Conservation (phyloP, 64 coral and sea anemone genomes). For the Montipora foliosa region DNA sequence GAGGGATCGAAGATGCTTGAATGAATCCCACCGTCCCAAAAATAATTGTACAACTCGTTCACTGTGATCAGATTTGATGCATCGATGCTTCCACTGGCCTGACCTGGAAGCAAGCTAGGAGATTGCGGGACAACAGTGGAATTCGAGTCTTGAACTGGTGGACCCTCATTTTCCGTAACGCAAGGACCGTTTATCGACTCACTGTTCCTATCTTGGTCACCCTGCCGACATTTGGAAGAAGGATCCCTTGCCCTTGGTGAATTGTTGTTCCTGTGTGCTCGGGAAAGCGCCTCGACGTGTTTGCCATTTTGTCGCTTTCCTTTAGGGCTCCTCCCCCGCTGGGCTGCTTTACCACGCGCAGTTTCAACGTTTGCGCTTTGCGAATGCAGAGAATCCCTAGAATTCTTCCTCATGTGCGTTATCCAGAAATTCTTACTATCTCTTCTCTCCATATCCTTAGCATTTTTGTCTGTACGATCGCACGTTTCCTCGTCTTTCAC, state of each 20-base stretch:
- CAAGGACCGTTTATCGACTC: background rate
- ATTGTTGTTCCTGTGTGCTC: background rate
- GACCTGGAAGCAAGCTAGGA: slow-evolving; percentile 19
- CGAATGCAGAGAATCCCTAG: background rate
- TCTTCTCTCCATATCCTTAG: slow-evolving; percentile 56
- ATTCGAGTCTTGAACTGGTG: slow-evolving; percentile 16
- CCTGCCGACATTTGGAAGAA: background rate
- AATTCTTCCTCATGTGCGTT: slow-evolving; percentile 54
- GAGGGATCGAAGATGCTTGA: slow-evolving; percentile 87
- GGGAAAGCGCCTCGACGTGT: background rate
- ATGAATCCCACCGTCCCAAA: slow-evolving; percentile 87
- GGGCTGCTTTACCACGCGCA: background rate
- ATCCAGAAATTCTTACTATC: slow-evolving; percentile 92
- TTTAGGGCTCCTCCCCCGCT: background rate
- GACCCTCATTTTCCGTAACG: background rate
- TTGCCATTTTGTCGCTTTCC: slow-evolving; percentile 27
- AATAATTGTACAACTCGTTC: slow-evolving; percentile 91
- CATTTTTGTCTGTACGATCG: background rate
- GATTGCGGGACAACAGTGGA: slow-evolving; percentile 49
- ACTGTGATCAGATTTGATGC: slow-evolving; percentile 58
- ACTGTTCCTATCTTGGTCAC: background rate
- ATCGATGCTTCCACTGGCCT: slow-evolving; percentile 47
- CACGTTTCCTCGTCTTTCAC: background rate
- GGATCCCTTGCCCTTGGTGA: background rate
- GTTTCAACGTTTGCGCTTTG: background rate